These are phyloP conservation scores for Tenualosa thibaudeaui DNA, from an alignment of 2,797 vertebrate genomes.

Conservation along the genomic window DNA sequence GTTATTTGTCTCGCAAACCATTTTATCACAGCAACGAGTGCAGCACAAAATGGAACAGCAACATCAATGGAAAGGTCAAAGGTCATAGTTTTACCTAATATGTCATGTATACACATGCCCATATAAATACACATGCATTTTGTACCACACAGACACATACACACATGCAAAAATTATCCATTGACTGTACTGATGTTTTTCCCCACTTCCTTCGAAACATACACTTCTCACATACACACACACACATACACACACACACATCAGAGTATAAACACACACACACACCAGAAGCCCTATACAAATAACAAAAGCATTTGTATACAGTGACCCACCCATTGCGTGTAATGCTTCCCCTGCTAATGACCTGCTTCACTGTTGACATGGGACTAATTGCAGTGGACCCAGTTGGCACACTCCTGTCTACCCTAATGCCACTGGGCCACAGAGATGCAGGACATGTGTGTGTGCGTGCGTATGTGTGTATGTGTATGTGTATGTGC, in stretches of 20 bases:
- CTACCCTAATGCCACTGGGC: not conserved
- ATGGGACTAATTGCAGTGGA: not conserved
- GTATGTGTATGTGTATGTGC: conserved; percentile 1
- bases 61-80: too few species aligned
- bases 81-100: too few species aligned
- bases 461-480: not conserved
- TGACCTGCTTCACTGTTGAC: conserved; percentile 6
- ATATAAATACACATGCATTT: not conserved
- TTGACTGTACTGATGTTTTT: too few species aligned
- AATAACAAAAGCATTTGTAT: conserved; percentile 14
- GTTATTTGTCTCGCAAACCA: too few species aligned
- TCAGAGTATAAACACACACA: not conserved
- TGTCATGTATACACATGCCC: too few species aligned
- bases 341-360: not conserved
- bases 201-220: too few species aligned
- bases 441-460: not conserved
- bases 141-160: not conserved
- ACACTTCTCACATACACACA: not conserved
- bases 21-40: too few species aligned
- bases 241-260: not conserved
- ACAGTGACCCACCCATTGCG: conserved; percentile 5
- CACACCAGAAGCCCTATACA: not conserved
- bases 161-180: not conserved
- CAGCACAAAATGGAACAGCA: too few species aligned
- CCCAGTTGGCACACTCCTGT: not conserved